phyloP scores from a whole-genome alignment of 2,888 invertebrate genomes.

The Agriopis aurantiaria region DNA sequence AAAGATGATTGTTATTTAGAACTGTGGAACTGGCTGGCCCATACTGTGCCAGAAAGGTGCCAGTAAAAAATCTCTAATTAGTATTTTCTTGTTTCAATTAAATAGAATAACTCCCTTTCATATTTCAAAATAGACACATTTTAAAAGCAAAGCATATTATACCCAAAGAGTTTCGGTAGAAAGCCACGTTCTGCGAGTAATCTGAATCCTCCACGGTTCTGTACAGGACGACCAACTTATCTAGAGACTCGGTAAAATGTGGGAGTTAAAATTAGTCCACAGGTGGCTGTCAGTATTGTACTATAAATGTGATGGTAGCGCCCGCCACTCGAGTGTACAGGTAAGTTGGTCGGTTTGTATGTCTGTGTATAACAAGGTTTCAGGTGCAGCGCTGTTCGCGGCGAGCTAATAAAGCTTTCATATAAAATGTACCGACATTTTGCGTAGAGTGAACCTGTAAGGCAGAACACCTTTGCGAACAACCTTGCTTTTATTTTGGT shows the following conservation, averaged over 20 bases:
- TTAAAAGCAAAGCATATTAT: too few species aligned
- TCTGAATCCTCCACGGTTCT: not conserved
- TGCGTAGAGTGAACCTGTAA: slow-evolving; percentile 11
- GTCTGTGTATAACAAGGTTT: not conserved
- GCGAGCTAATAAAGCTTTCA: slow-evolving; percentile 23
- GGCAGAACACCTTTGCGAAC: slow-evolving; percentile 17
- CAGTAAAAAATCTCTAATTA: too few species aligned
- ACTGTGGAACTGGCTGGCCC: too few species aligned
- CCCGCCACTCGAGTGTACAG: not conserved
- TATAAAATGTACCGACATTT: slow-evolving; percentile 24
- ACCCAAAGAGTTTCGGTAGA: not conserved
- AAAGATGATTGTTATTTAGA: too few species aligned
- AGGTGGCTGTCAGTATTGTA: not conserved
- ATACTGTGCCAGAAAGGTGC: too few species aligned
- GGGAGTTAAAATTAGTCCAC: not conserved
- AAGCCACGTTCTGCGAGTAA: not conserved
- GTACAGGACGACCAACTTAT: not conserved
- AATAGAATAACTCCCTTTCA: too few species aligned
- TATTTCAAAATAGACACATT: too few species aligned
- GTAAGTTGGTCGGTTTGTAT: not conserved
- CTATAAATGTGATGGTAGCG: not conserved
- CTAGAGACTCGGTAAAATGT: not conserved
- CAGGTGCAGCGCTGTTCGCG: not conserved
- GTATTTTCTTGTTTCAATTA: too few species aligned
- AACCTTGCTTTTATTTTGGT: slow-evolving; percentile 21